phyloP scores from a whole-genome alignment of 92 coral and sea anemone genomes.

The Zoanthus sansibaricus region DNA sequence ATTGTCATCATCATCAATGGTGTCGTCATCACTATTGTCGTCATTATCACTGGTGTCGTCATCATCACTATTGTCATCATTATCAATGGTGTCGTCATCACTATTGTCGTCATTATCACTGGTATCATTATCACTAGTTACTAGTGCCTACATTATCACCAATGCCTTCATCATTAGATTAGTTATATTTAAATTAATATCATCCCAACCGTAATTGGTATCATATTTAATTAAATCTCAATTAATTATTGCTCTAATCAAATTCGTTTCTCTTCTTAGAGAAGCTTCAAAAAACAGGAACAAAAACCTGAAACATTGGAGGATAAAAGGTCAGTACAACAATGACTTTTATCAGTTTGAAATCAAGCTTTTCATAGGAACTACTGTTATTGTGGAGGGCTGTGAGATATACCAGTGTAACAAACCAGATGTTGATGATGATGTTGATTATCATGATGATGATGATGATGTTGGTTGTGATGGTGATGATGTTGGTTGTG shows the following conservation, averaged over 20 bases:
- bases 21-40: not conserved
- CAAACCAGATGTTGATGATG: too few relatives aligned
- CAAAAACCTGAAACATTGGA: slow-evolving; percentile 19
- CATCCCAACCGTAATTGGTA: not conserved
- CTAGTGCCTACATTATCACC: too few relatives aligned
- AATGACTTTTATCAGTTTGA: not conserved
- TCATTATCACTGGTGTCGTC: not conserved
- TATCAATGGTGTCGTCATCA: not conserved
- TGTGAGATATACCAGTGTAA: too few relatives aligned
- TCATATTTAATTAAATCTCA: too few relatives aligned
- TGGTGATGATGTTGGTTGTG: too few relatives aligned
- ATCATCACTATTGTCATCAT: not conserved
- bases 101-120: too few relatives aligned
- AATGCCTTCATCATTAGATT: too few relatives aligned
- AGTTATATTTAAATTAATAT: too few relatives aligned
- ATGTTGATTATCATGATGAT: too few relatives aligned
- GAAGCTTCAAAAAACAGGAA: slow-evolving; percentile 7
- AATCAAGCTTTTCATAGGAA: not conserved
- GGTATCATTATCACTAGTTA: too few relatives aligned
- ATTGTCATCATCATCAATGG: not conserved
- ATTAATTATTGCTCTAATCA: not conserved
- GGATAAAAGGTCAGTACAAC: slow-evolving; percentile 1
- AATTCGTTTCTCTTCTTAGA: not conserved
- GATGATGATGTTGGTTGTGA: too few relatives aligned
- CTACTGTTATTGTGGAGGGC: not conserved